Base-by-base conservation (phyloP, 2,888 invertebrate genomes). In the Drosophila mayaguana region DNA sequence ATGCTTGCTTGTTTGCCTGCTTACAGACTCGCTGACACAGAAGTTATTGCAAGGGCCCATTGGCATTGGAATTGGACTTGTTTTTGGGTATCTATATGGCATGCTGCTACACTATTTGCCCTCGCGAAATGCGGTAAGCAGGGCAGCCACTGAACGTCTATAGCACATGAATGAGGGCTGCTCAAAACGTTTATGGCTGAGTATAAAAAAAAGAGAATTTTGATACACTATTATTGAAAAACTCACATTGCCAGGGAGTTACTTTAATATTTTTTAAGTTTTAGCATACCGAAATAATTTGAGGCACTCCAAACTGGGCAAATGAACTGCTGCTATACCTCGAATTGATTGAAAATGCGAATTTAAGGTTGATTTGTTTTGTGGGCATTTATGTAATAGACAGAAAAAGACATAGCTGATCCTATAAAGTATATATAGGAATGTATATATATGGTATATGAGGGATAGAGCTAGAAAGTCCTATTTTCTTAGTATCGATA, bases 21-120 rank as follows among this genome's bases (percentile, higher is more conserved):
- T 89, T 90, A 5, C 81, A 94, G 94, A 93, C 74, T 91, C 93
- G 63, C 77, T 94, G 70, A 89, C 92, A 34, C 92, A 93, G 85
- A 93, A 94, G 83, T 88, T 94, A 53, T 77, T 94, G 40, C 94
- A 94, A 86, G 95, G 94, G 54, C 95, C 95, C 14, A 92, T 95
- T 71, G 95, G 95, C 77, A 93, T 95, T 75, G 89, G 93, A 32
- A 92, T 95, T 72, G 96, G 96, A 45, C 86, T 95, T 55, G 91
- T 94, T 12, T 94, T 93, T 88, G 96, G 96, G 38, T 91, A 94
- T 75, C 78, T 94, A 5, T 93, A 94, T 89, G 96, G 96, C 45
- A 73, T 94, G n/a, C 92, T 95, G 54, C 91, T 95, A 75, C 94
- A 94, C 88, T 94, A 94, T 90, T 91, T 96, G 65, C 96, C 96